Percentiles rank a stretch among this genome's conserved stretches.
phyloP scores from a whole-genome alignment of 2,113 vertebrate species.

The Xiphophorus hellerii region DNA sequence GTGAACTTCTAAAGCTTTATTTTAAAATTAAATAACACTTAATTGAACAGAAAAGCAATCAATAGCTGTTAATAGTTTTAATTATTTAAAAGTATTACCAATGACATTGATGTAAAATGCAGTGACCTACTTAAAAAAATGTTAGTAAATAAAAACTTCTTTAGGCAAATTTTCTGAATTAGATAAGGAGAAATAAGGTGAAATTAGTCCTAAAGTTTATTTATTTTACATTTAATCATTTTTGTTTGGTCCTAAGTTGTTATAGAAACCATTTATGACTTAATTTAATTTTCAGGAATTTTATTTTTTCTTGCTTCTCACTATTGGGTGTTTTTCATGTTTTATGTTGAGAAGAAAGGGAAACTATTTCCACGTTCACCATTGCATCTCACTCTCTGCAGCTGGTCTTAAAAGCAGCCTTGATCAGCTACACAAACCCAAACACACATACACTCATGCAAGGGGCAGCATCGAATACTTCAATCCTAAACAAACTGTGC shows the following conservation, averaged over 20 bases:
- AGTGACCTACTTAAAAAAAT: not conserved
- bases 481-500: slow-evolving; percentile 29
- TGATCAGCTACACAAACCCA: slow-evolving; percentile 9
- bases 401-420: not conserved
- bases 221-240: slow-evolving; percentile 47
- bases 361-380: slow-evolving; percentile 54
- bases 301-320: slow-evolving; percentile 38
- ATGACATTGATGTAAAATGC: too few species aligned
- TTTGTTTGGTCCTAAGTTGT: slow-evolving; percentile 18
- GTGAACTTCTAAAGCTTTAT: not conserved
- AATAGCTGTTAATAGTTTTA: too few species aligned
- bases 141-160: not conserved
- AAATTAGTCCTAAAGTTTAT: slow-evolving; percentile 2
- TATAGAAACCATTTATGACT: not conserved
- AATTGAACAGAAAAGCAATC: too few species aligned
- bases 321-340: slow-evolving; percentile 39
- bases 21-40: not conserved
- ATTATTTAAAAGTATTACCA: too few species aligned
- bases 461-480: slow-evolving; percentile 64
- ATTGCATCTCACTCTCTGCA: not conserved
- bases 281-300: slow-evolving; percentile 3
- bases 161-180: not conserved
- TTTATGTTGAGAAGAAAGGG: slow-evolving; percentile 80
- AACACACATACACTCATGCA: slow-evolving; percentile 65
- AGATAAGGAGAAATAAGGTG: not conserved